Evolutionary conservation across 2,888 invertebrate genomes (phyloP).

Genomic region (Drosophila borborema): DNA sequence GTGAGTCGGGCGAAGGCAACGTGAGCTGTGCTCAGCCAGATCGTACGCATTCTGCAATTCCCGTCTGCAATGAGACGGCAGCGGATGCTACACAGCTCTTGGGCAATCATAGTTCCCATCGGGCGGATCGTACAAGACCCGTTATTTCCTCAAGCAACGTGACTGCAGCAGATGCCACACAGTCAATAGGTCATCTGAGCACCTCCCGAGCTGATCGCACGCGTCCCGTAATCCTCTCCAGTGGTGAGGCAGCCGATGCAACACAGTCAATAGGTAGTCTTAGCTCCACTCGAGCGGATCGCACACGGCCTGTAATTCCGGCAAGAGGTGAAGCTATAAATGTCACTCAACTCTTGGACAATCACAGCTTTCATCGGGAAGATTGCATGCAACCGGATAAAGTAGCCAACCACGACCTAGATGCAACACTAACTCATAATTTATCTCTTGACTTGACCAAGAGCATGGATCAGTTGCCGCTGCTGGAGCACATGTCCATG

Average conservation of each 20-base stretch:
- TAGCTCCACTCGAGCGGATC: constrained; percentile 4
- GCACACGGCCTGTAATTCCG: constrained; percentile 16
- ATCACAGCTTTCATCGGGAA: neutral
- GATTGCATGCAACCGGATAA: constrained; percentile 4
- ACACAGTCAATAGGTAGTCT: constrained; percentile 19
- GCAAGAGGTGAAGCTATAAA: constrained; percentile 4
- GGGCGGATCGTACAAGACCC: constrained; percentile 9
- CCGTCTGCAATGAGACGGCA: constrained; percentile 5
- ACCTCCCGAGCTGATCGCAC: constrained; percentile 11
- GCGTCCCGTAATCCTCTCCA: constrained; percentile 6
- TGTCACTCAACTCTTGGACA: constrained; percentile 31
- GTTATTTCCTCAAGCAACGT: constrained; percentile 8
- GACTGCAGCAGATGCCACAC: constrained; percentile 12
- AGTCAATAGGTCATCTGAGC: neutral
- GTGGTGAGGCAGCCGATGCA: constrained; percentile 17
- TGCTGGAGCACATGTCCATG: constrained; percentile 80
- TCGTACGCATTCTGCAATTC: constrained; percentile 14
- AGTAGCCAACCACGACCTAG: neutral
- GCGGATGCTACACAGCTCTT: constrained; percentile 31
- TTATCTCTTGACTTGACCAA: constrained; percentile 44
- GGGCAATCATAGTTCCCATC: neutral
- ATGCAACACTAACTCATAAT: neutral
- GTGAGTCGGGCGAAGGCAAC: constrained; percentile 13
- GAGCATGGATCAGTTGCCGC: constrained; percentile 72
- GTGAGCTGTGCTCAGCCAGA: neutral